Conservation (phyloP, 1,140 invertebrate genomes). For the Sarcophaga bullata region DNA sequence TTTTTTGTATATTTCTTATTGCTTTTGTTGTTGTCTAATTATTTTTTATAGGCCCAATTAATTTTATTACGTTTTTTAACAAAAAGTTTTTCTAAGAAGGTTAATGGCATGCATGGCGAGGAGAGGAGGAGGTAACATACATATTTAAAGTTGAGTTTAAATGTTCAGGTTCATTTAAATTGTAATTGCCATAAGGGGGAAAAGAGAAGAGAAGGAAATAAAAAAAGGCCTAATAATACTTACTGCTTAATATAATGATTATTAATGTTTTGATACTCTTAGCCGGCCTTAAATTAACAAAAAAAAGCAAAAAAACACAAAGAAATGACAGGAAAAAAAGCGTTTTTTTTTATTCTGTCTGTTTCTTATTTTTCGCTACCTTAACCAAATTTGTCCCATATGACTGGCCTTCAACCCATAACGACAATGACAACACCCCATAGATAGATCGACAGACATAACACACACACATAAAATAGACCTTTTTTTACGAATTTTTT, state of each 20-base stretch:
- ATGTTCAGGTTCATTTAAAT: too few species aligned
- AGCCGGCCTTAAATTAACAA: background rate
- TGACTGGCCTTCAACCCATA: constrained; percentile 20
- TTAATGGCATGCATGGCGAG: background rate
- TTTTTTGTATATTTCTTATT: too few species aligned
- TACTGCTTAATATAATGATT: too few species aligned
- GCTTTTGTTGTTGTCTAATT: background rate
- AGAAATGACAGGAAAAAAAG: constrained; percentile 2
- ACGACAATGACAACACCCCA: background rate
- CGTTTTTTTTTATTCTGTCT: background rate
- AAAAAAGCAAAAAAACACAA: background rate
- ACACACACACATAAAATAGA: too few species aligned
- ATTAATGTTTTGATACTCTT: background rate
- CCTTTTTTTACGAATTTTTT: too few species aligned
- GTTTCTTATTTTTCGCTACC: background rate
- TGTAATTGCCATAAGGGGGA: too few species aligned
- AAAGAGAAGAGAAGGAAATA: background rate
- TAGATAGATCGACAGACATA: background rate
- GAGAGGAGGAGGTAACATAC: too few species aligned
- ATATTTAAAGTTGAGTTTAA: too few species aligned
- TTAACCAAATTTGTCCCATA: constrained; percentile 11
- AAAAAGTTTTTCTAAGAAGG: constrained; percentile 15
- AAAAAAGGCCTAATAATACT: background rate
- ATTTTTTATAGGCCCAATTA: constrained; percentile 1
- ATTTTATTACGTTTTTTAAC: background rate